Conservation (phyloP, 1,140 invertebrate species). For the Formica exsecta region DNA sequence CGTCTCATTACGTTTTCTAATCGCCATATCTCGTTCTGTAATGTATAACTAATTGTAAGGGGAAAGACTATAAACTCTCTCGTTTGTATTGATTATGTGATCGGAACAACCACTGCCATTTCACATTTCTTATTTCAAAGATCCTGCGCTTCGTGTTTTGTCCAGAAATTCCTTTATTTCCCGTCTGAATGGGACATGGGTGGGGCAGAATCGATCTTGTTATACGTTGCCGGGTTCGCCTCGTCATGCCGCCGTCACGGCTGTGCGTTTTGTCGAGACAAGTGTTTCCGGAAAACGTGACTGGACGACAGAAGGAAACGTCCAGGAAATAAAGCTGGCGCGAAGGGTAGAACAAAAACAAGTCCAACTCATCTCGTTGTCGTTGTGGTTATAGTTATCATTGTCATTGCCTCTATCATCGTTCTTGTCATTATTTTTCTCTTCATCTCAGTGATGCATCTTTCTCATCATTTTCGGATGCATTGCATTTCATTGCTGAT, state of each 20-base stretch:
- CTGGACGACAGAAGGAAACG: constrained; percentile 69
- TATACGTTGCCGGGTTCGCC: constrained; percentile 37
- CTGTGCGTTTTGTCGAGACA: constrained; percentile 63
- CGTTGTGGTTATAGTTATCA: not conserved
- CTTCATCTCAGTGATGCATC: not conserved
- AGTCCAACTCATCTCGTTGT: constrained; percentile 15
- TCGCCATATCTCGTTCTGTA: not conserved
- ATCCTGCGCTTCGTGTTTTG: constrained; percentile 28
- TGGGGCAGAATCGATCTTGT: constrained; percentile 56
- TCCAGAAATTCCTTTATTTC: constrained; percentile 61
- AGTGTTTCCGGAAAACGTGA: constrained; percentile 69
- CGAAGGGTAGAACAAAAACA: constrained; percentile 51
- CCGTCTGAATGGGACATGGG: not conserved
- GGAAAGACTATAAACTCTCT: not conserved
- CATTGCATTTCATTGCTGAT: too few species aligned
- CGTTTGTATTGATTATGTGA: not conserved
- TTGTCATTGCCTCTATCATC: not conserved
- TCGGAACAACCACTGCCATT: not conserved
- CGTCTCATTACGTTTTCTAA: not conserved
- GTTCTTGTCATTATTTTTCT: not conserved
- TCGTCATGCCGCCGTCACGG: constrained; percentile 56
- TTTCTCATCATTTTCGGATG: too few species aligned
- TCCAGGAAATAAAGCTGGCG: constrained; percentile 65
- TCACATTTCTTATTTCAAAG: constrained; percentile 30
- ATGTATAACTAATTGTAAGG: not conserved